phyloP scores from a whole-genome alignment of 1,140 invertebrate genomes.

The Drosophila mauritiana region DNA sequence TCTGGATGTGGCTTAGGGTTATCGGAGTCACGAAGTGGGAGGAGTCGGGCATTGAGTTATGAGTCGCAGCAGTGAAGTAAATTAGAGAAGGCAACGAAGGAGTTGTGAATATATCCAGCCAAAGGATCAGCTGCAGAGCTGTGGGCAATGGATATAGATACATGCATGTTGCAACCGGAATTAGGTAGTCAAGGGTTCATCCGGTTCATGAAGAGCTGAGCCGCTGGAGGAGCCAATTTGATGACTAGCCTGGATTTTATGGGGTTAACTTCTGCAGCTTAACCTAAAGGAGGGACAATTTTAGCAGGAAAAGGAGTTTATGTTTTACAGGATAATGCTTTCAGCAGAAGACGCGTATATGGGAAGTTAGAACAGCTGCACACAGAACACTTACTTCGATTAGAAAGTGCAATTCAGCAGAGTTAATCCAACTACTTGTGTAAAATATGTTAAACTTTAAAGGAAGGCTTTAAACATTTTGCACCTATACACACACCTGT shows the following conservation, averaged over 20 bases:
- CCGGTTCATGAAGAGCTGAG: slow-evolving; percentile 15
- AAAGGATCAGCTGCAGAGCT: slow-evolving; percentile 32
- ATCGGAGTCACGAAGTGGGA: not conserved
- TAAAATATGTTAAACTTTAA: too few relatives aligned
- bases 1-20: slow-evolving; percentile 42
- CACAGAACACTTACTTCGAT: not conserved
- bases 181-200: slow-evolving; percentile 41
- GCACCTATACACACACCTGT: slow-evolving; percentile 5
- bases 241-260: slow-evolving; percentile 29
- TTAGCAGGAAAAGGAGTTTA: not conserved
- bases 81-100: slow-evolving; percentile 28
- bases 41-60: slow-evolving; percentile 36
- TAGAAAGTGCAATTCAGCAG: not conserved
- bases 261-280: not conserved
- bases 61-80: slow-evolving; percentile 33
- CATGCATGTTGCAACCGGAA: slow-evolving; percentile 25
- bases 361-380: not conserved
- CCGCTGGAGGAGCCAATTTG: slow-evolving; percentile 17
- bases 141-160: slow-evolving; percentile 26
- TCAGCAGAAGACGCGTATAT: not conserved
- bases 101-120: slow-evolving; percentile 29
- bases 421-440: too few relatives aligned
- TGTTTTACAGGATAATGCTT: not conserved
- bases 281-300: not conserved
- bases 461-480: too few relatives aligned